Evolutionary conservation across 2,113 vertebrate species (phyloP), one percentile per base, ranked within the genome.

Genomic region (Calypte anna): DNA sequence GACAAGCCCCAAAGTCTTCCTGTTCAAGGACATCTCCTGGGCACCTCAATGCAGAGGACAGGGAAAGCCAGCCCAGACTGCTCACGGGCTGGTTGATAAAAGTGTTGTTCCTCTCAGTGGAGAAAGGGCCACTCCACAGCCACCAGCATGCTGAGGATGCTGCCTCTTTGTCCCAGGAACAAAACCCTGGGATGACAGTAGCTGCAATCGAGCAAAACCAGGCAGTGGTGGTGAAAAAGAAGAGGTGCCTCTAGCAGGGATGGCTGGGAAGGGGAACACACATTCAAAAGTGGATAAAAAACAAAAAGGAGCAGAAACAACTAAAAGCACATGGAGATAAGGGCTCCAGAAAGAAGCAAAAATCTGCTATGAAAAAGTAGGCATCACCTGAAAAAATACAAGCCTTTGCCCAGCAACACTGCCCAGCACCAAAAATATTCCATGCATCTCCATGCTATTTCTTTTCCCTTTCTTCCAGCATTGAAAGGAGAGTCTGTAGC

Each of bases 91-190:
- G 55, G 61, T 14, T 76, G 59, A 36, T 33, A 28, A 54, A 90
- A 82, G 48, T 9, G 4, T 0, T 0, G 20, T 68, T 70, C 64
- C 15, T 67, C 72, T 61, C 66, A 55, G 53, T 1, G 3, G 30
- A 84, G 61, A 61, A 0, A 4, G 23, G 31, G 46, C 28, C 43
- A 58, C n/a, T 13, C 20, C 75, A 58, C 14, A 14, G 4, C 51
- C 57, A 78, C 76, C 28, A 64, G 62, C 17, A 0, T 17, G 50
- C 92, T 87, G 74, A 93, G 66, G 69, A 73, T 2, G 46, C 44
- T 79, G 62, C 83, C 66, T 61, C 77, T 92, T 84, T 82, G 75
- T 76, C 82, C 0, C 0, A 72, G 74, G 38, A 69, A 91, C 70
- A 84, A 91, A 95, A 92, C 62, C 12, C 24, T 1, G 2, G 55